Evolutionary conservation across 2,888 invertebrate species (phyloP).

Genomic region (Ectemnius continuus): DNA sequence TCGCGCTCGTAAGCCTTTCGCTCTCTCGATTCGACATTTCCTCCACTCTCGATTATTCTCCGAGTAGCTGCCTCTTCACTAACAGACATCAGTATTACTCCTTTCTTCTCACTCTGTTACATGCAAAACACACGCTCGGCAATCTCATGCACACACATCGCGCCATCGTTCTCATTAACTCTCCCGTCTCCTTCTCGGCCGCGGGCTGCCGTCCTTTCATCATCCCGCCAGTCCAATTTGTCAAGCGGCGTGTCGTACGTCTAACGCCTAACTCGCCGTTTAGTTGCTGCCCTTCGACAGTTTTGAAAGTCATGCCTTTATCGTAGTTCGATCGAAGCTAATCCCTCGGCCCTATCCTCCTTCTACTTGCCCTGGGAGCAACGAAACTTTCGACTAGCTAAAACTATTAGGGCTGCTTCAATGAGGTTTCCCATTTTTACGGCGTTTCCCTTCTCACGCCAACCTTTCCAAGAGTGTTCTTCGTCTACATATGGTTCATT

Average conservation of each 20-base stretch:
- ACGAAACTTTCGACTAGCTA: too few relatives aligned
- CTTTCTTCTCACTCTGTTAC: background rate
- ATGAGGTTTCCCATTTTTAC: too few relatives aligned
- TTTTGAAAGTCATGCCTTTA: background rate
- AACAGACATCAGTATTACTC: background rate
- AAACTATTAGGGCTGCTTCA: too few relatives aligned
- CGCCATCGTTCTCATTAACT: constrained; percentile 3
- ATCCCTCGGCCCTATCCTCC: background rate
- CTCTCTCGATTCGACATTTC: constrained; percentile 6
- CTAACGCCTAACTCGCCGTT: constrained; percentile 2
- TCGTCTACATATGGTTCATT: too few relatives aligned
- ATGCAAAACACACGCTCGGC: constrained; percentile 1
- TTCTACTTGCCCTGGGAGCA: too few relatives aligned
- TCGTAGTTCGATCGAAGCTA: background rate
- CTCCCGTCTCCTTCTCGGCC: background rate
- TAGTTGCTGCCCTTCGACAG: background rate
- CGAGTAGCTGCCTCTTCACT: constrained; percentile 3
- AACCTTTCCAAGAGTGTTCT: too few relatives aligned
- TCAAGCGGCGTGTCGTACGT: background rate
- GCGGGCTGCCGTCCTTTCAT: constrained; percentile 3
- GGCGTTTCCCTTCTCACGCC: too few relatives aligned
- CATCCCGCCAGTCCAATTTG: background rate
- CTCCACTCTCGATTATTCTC: constrained; percentile 1
- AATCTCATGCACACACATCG: background rate
- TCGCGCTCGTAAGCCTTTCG: constrained; percentile 17